These are phyloP conservation scores for Lochmaea capreae DNA, from an alignment of 2,888 invertebrate genomes.

Conservation along the genomic window DNA sequence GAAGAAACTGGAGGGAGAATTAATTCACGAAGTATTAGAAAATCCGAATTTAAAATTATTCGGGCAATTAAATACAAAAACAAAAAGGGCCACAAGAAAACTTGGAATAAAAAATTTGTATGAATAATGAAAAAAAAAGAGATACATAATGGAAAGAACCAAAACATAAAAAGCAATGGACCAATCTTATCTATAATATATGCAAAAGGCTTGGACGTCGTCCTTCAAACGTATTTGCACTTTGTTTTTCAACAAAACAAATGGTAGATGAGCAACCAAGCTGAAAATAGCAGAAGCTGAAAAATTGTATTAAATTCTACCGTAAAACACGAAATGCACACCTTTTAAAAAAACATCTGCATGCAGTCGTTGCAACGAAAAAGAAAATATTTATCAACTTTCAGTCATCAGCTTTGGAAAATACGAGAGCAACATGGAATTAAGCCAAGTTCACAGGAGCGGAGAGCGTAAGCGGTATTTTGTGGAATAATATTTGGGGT, in stretches of 20 bases:
- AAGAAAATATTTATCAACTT: slow-evolving; percentile 11
- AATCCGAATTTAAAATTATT: too few species aligned
- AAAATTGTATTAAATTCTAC: not conserved
- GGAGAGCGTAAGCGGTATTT: not conserved
- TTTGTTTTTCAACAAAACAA: not conserved
- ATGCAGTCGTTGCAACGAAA: not conserved
- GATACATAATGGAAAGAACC: too few species aligned
- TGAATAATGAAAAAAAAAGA: too few species aligned
- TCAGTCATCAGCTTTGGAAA: not conserved
- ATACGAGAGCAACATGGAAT: not conserved
- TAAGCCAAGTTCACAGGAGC: not conserved
- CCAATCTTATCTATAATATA: too few species aligned
- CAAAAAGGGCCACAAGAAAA: too few species aligned
- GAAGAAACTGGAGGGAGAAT: too few species aligned
- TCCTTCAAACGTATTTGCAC: not conserved
- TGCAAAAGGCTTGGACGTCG: not conserved
- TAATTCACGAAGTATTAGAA: too few species aligned
- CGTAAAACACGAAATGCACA: not conserved
- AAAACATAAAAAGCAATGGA: not conserved
- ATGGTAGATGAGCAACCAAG: not conserved
- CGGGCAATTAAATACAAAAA: too few species aligned
- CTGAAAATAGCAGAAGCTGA: not conserved
- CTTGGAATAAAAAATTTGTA: too few species aligned
- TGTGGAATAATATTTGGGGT: not conserved
- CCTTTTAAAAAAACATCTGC: not conserved